Percentiles rank a stretch among this genome's conserved stretches.
These are phyloP conservation scores for Choreutis nemorana DNA, from an alignment of 2,888 invertebrate species.

Conservation along the genomic window DNA sequence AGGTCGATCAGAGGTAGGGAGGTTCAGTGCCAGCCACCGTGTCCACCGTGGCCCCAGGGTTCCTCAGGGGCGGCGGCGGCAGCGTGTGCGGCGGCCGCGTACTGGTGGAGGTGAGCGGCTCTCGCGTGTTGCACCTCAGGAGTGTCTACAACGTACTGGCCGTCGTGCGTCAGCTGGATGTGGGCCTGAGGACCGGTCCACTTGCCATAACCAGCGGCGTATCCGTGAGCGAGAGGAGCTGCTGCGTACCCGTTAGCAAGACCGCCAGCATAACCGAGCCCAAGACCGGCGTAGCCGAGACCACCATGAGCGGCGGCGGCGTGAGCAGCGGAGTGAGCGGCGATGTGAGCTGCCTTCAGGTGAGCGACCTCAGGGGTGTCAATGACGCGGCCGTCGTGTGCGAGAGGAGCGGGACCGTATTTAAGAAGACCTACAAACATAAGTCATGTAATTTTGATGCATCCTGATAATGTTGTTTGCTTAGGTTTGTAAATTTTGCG, in stretches of 20 bases:
- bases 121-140: constrained; percentile 59
- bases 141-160: constrained; percentile 58
- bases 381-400: constrained; percentile 56
- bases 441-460: background rate
- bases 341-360: constrained; percentile 63
- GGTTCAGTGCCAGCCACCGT: constrained; percentile 45
- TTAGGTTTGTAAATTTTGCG: too few relatives aligned
- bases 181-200: constrained; percentile 56
- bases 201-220: constrained; percentile 53
- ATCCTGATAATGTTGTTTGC: too few relatives aligned
- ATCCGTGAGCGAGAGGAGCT: constrained; percentile 14
- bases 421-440: constrained; percentile 43
- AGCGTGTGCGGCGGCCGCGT: constrained; percentile 50
- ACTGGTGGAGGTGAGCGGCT: constrained; percentile 48
- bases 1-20: constrained; percentile 39
- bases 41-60: constrained; percentile 39
- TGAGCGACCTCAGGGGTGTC: constrained; percentile 66
- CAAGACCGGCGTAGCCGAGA: constrained; percentile 4
- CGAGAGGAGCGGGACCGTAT: constrained; percentile 60
- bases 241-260: constrained; percentile 4
- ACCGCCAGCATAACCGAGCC: background rate
- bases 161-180: constrained; percentile 60
- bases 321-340: constrained; percentile 50
- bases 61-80: constrained; percentile 55
- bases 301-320: constrained; percentile 25